Conservation (phyloP, 2,113 vertebrate species). For the Pelvicachromis taeniatus region DNA sequence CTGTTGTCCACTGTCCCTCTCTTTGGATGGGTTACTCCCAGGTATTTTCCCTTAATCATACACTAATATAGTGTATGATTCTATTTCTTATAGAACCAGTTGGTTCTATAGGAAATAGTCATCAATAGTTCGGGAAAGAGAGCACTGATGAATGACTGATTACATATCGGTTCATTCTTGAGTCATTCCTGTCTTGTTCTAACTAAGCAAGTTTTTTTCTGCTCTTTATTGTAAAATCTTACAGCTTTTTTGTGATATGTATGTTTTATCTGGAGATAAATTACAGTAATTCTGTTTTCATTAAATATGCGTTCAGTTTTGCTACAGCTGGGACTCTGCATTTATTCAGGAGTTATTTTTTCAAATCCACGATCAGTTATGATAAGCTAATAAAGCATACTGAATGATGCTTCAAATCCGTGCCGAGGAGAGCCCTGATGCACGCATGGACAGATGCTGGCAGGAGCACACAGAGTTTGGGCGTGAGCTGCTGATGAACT, state of each 20-base stretch:
- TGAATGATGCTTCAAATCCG: neutral
- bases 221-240: neutral
- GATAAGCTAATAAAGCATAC: neutral
- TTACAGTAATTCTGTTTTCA: neutral
- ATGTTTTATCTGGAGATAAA: neutral
- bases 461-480: neutral
- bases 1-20: neutral
- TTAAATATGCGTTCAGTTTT: neutral
- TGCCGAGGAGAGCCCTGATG: neutral
- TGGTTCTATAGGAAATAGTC: neutral
- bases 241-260: neutral
- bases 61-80: neutral
- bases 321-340: neutral
- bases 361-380: neutral
- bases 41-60: neutral
- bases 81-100: too few species aligned
- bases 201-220: neutral
- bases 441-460: conserved; percentile 2
- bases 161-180: neutral
- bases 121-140: neutral
- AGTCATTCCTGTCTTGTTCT: neutral
- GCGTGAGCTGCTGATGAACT: conserved; percentile 22
- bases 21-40: neutral
- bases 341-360: neutral
- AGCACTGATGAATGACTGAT: neutral